Evolutionary conservation across 2,113 vertebrate species (phyloP).

Genomic region (Sigmodon hispidus): DNA sequence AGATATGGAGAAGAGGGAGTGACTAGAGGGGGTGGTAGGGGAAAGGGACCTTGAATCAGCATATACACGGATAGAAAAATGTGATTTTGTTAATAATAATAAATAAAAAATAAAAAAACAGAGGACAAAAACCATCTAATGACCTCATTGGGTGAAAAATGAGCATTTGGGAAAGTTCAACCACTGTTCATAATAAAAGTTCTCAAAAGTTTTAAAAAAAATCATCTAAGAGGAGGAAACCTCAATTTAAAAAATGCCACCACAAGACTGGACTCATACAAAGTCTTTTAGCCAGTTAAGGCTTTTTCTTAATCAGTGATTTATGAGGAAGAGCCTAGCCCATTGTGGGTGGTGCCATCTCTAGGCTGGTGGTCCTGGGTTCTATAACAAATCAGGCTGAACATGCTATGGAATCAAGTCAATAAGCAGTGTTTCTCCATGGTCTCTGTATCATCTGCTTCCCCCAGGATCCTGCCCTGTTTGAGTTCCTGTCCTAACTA

Average conservation of each 20-base stretch:
- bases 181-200: no score
- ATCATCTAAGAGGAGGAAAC: no score
- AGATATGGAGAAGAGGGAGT: no score
- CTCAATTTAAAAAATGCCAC: background rate
- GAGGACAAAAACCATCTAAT: no score
- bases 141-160: no score
- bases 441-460: background rate
- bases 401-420: background rate
- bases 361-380: background rate
- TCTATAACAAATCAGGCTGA: background rate
- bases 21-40: no score
- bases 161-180: no score
- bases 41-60: no score
- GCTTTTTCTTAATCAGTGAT: background rate
- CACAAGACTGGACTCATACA: background rate
- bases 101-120: no score
- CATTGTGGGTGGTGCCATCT: background rate
- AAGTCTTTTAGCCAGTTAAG: background rate
- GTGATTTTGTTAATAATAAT: no score
- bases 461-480: background rate
- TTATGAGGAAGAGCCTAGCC: background rate
- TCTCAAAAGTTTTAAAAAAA: no score
- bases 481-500: background rate
- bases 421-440: background rate
- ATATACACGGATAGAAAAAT: no score